Evolutionary conservation across 2,113 vertebrate species (phyloP), one percentile per base, ranked within the genome.

Genomic region (Labeo rohita): DNA sequence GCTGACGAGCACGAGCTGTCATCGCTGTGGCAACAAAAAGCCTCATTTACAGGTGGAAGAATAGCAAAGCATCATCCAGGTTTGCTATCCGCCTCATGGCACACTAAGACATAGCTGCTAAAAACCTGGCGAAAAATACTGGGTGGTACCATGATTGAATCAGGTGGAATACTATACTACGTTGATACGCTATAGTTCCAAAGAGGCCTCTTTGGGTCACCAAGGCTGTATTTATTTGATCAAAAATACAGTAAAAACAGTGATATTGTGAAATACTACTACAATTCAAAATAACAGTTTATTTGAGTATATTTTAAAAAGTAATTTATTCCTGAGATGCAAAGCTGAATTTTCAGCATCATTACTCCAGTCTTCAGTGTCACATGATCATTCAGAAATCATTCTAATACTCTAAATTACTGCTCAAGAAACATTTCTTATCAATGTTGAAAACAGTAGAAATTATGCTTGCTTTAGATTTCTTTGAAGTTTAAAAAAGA

Each of bases 1-100:
- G 95, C 96, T 97, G 96, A 97, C 96, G 96, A 96, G 93, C 94
- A 95, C 94, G 92, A 93, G 96, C 96, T 96, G 95, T 96, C 96
- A 95, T 95, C 94, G 91, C 94, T 92, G 95, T 95, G 94, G 94
- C 89, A 92, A 89, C 91, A 89, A 92, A 92, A 95, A 91, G 84
- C 80, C 89, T 89, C 90, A 91, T 91, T 90, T 89, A 91, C 90
- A 83, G 78, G 61, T 50, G 28, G 79, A 65, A 76, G 23, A 77
- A 83, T 43, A 52, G 45, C 61, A 47, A 72, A 45, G 36, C 80
- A 66, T 80, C 70, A 79, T 59, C 10, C 43, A 39, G 36, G 76
- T 80, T 72, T 66, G 50, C 11, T 45, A 65, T 87, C 34, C 65
- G n/a, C 54, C 73, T 72, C 36, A 13, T 16, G 5, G 54, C 9